These are phyloP conservation scores for Entelurus aequoreus DNA, from an alignment of 2,113 vertebrate genomes.

Conservation along the genomic window DNA sequence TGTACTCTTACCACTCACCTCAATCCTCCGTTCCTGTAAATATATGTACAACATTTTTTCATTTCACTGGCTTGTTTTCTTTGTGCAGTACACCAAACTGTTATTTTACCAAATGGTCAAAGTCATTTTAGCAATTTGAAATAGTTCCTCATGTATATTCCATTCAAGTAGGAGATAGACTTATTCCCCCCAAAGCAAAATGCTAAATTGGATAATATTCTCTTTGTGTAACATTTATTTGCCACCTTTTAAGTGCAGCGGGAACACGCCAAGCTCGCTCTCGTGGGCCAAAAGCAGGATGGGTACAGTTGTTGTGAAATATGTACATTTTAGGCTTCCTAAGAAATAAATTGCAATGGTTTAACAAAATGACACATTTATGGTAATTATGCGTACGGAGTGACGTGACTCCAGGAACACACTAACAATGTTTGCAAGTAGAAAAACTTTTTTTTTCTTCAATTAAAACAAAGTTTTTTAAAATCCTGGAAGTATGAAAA, in stretches of 20 bases:
- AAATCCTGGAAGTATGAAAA: too few relatives aligned
- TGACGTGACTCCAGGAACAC: too few relatives aligned
- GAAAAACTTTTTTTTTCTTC: too few relatives aligned
- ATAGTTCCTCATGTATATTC: conserved; percentile 60
- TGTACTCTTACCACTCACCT: neutral
- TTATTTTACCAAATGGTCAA: conserved; percentile 40
- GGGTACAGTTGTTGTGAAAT: conserved; percentile 67
- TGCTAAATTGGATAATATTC: neutral
- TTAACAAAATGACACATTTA: conserved; percentile 55
- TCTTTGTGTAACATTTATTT: conserved; percentile 3
- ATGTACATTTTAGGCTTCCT: conserved; percentile 74
- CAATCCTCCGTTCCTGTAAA: conserved; percentile 58
- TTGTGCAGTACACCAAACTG: conserved; percentile 55
- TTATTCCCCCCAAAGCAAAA: conserved; percentile 44
- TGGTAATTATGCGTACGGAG: conserved; percentile 20
- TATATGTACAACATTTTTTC: conserved; percentile 55
- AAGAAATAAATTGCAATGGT: conserved; percentile 72
- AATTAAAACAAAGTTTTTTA: too few relatives aligned
- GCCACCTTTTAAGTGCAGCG: conserved; percentile 15
- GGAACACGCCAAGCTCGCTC: conserved; percentile 26
- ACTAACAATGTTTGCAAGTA: too few relatives aligned
- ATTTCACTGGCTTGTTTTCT: conserved; percentile 45
- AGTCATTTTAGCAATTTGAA: conserved; percentile 49
- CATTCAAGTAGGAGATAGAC: conserved; percentile 42
- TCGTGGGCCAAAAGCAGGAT: conserved; percentile 42